Percentiles rank a stretch among this genome's conserved stretches.
phyloP scores from a whole-genome alignment of 2,797 vertebrate genomes.

The Falco berigora region DNA sequence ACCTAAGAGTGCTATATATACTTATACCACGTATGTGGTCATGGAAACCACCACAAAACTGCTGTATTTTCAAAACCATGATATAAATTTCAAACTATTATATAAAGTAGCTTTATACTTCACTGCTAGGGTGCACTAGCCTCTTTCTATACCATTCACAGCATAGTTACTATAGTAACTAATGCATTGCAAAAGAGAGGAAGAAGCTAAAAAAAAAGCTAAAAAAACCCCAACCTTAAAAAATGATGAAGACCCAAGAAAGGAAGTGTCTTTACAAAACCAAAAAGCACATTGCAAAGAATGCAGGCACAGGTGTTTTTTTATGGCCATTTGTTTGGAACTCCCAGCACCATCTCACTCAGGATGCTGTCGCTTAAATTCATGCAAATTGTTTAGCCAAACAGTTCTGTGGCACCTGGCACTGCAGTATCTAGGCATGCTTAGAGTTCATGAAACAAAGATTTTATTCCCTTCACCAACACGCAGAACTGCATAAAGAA shows the following conservation, averaged over 20 bases:
- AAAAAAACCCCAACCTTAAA: neutral
- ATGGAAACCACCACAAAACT: slow-evolving; percentile 44
- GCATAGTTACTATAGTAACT: slow-evolving; percentile 76
- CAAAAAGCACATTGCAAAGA: neutral
- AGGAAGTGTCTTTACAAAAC: neutral
- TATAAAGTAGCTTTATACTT: slow-evolving; percentile 64
- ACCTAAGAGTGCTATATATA: neutral
- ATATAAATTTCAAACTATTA: slow-evolving; percentile 67
- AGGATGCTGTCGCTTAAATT: neutral
- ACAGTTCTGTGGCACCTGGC: neutral
- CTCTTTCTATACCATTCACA: slow-evolving; percentile 65
- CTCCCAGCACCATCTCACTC: neutral
- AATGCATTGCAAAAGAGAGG: slow-evolving; percentile 62
- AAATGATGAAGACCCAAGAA: slow-evolving; percentile 29
- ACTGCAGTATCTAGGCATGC: neutral
- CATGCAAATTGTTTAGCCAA: neutral
- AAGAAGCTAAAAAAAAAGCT: slow-evolving; percentile 8
- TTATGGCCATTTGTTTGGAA: slow-evolving; percentile 7
- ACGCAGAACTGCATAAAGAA: neutral
- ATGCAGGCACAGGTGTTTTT: neutral
- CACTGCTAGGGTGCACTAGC: slow-evolving; percentile 61
- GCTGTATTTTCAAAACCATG: slow-evolving; percentile 41
- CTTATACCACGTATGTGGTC: neutral
- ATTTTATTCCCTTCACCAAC: neutral
- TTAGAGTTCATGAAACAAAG: neutral